phyloP scores from a whole-genome alignment of 2,113 vertebrate genomes.

The Gallinago paraguaiae region DNA sequence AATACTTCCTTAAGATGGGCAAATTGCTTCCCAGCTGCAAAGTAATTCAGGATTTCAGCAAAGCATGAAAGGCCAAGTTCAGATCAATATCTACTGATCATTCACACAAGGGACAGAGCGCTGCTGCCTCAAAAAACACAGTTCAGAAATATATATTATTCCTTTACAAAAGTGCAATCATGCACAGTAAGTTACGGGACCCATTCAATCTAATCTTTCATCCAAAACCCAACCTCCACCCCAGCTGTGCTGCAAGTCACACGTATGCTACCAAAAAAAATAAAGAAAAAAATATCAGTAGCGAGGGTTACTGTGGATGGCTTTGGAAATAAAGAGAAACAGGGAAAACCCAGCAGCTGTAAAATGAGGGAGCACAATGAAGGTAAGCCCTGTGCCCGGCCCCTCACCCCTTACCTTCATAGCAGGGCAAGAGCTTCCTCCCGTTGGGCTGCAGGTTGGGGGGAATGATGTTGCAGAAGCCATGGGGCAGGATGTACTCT shows the following conservation, averaged over 20 bases:
- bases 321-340: background rate
- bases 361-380: background rate
- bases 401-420: constrained; percentile 85
- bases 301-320: background rate
- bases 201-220: background rate
- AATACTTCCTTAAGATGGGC: background rate
- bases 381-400: background rate
- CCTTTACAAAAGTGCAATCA: background rate
- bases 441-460: constrained; percentile 85
- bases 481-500: constrained; percentile 92
- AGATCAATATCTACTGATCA: background rate
- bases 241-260: background rate
- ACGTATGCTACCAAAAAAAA: background rate
- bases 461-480: constrained; percentile 93
- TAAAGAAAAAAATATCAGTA: background rate
- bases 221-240: background rate
- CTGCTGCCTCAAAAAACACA: background rate
- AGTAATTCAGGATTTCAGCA: background rate
- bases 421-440: constrained; percentile 89
- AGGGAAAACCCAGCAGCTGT: background rate
- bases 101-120: background rate
- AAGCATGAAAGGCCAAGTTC: background rate
- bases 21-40: background rate
- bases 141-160: background rate
- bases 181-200: background rate